Base-by-base conservation (phyloP, 2,113 vertebrate species). In the Ploceus nigricollis region DNA sequence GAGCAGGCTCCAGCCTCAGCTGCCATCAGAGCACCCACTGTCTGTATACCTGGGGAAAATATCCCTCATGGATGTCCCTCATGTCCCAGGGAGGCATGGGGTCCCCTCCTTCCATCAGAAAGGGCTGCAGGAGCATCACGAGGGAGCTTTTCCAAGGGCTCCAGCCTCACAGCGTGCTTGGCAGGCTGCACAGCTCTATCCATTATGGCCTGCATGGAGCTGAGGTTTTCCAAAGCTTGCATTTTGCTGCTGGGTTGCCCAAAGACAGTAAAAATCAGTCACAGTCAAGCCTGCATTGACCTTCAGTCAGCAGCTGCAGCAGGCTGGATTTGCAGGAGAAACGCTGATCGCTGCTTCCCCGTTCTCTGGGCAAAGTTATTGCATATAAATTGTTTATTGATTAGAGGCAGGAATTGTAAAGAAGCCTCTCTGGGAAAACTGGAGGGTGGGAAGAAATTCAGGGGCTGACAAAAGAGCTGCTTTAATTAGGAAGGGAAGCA, bases 261-360 rank as follows among this genome's bases (percentile, higher is more conserved):
- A 87, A 89, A 87, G 88, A 93, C 83, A 89, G 75, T 82, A 93
- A 93, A 94, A 93, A 93, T 94, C 91, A 89, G 72, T 95, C 95
- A 91, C 8, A 93, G 93, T 79, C 71, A 93, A 93, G 86, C 79
- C 45, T 31, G 45, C 31, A 20, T 66, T 91, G 95, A 92, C 92
- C 83, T 92, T 93, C 91, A 83, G 87, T 63, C 37, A 0, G 37
- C 0, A 4, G 57, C 75, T 65, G 50, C 54, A 31, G 56, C 37
- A 20, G 37, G 2, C 16, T 8, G 24, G 69, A 75, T 80, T 48
- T 45, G 50, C 83, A 58, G 70, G 51, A 87, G 78, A 75, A 82
- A 91, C 8, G 30, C 82, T 42, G 44, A 66, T 33, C 3, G 12
- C 60, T 54, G 82, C 80, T 78, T 82, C 82, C 71, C 48, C 71